Conservation (phyloP, 2,113 vertebrate genomes). For the Chiloscyllium plagiosum region DNA sequence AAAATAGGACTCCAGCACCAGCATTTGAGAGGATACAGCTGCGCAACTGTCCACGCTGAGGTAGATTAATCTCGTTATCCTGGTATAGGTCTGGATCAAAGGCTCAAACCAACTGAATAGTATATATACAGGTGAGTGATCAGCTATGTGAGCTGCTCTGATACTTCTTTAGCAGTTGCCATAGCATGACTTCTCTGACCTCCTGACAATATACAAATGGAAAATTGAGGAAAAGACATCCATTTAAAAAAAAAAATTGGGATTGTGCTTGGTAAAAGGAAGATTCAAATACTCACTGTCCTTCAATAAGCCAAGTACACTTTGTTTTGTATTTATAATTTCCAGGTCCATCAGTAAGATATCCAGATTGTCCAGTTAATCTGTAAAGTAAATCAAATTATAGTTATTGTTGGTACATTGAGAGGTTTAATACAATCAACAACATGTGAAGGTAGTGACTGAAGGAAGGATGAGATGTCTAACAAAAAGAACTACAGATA, state of each 20-base stretch:
- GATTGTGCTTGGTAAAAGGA: background rate
- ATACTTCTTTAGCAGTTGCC: background rate
- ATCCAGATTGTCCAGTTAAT: conserved; percentile 78
- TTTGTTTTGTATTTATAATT: conserved; percentile 99
- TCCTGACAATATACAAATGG: background rate
- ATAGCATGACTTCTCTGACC: background rate
- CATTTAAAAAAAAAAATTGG: background rate
- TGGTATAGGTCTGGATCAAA: background rate
- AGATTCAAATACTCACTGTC: conserved; percentile 67
- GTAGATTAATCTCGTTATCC: background rate
- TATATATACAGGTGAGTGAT: background rate
- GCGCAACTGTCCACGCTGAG: background rate
- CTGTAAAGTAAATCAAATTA: conserved; percentile 55
- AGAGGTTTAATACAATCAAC: background rate
- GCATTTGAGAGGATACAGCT: background rate
- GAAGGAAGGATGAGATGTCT: background rate
- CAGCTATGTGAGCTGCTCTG: background rate
- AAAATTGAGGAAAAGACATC: background rate
- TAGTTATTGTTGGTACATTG: background rate
- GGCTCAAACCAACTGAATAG: background rate
- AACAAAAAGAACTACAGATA: no score
- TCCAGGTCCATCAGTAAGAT: conserved; percentile 86
- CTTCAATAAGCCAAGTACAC: conserved; percentile 96
- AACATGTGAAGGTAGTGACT: background rate
- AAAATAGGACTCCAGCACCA: background rate